These are phyloP conservation scores for Helicolenus hilgendorfi DNA, from an alignment of 2,797 vertebrate species.

Conservation along the genomic window DNA sequence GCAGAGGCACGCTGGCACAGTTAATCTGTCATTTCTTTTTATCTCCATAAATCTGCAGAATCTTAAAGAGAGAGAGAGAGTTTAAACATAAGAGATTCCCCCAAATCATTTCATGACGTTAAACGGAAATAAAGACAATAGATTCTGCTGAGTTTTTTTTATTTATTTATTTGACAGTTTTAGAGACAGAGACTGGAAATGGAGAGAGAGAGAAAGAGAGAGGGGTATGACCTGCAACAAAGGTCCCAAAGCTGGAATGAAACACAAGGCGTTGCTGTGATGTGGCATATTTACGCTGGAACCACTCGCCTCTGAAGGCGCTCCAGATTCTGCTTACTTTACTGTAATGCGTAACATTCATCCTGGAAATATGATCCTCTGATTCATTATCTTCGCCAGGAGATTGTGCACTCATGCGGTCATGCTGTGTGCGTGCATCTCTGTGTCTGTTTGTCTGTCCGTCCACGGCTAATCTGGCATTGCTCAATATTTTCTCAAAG, in stretches of 20 bases:
- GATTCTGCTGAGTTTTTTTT: not conserved
- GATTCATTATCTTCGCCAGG: not conserved
- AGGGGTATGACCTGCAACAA: not conserved
- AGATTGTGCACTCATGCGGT: not conserved
- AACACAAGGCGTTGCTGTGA: not conserved
- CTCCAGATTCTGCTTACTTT: not conserved
- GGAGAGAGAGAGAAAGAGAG: not conserved
- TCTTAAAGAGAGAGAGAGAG: not conserved
- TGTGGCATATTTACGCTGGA: not conserved
- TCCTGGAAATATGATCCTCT: conserved; percentile 24
- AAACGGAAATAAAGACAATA: not conserved
- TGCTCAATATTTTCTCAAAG: not conserved
- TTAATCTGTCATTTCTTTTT: conserved; percentile 12
- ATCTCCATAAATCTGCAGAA: conserved; percentile 40
- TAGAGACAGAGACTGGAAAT: not conserved
- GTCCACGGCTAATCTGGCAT: not conserved
- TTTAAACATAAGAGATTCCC: not conserved
- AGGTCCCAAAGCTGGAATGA: not conserved
- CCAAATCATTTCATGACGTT: not conserved
- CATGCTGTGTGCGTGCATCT: not conserved
- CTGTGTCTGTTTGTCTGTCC: not conserved
- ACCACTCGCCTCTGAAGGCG: not conserved
- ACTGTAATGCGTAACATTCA: not conserved
- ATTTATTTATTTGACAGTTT: not conserved
- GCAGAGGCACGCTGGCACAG: not conserved